Evolutionary conservation across 53 echinoderm and acorn worm genomes (phyloP).

Genomic region (Pentamera pediparva): DNA sequence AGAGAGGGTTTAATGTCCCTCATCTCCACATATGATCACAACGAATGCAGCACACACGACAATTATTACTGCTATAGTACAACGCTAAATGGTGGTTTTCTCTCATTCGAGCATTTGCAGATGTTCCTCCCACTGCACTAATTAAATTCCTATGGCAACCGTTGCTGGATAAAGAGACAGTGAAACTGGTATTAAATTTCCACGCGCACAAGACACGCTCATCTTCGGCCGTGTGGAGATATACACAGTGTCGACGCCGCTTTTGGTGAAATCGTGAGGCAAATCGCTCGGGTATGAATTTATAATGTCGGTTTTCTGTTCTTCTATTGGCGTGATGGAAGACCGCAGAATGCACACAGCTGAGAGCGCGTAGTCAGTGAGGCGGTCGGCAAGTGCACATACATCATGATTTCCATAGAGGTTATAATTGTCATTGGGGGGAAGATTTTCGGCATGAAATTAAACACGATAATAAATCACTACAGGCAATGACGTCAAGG

Average conservation of each 20-base stretch:
- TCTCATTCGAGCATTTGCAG: no score
- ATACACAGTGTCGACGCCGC: background rate
- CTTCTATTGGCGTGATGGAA: background rate
- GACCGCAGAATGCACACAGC: background rate
- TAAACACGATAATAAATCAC: no score
- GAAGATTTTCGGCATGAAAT: no score
- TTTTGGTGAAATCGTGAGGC: constrained; percentile 2
- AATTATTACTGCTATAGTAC: no score
- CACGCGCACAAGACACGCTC: background rate
- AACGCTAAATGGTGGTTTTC: no score
- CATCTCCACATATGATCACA: no score
- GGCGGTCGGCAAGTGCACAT: constrained; percentile 16
- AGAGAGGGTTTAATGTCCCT: no score
- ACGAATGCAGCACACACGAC: no score
- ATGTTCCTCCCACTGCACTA: constrained; percentile 12
- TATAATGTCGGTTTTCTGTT: constrained; percentile 2
- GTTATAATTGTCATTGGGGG: background rate
- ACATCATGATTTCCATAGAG: constrained; percentile 9
- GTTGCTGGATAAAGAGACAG: no score
- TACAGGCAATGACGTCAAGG: no score
- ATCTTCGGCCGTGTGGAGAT: background rate
- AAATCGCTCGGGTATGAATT: background rate
- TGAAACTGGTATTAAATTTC: background rate
- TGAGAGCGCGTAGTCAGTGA: background rate
- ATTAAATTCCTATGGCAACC: constrained; percentile 38